Base-by-base conservation (phyloP, 2,113 vertebrate genomes). In the Desmodus rotundus region DNA sequence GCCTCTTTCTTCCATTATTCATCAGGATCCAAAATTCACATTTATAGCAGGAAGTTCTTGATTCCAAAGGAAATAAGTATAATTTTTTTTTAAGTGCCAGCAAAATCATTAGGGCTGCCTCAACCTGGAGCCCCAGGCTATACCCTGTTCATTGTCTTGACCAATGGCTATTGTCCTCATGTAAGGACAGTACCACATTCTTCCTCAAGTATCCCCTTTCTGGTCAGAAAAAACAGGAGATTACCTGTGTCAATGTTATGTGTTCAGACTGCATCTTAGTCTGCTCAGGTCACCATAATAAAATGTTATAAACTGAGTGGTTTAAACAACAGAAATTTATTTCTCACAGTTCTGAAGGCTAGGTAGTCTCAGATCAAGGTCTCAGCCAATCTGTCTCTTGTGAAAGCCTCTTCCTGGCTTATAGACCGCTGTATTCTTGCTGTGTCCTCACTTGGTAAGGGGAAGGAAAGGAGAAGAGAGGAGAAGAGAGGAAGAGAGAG, bases 361-460 rank as follows among this genome's bases (percentile, higher is more conserved):
- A 63, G 28, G 61, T 13, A 74, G 38, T 33, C 31, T 16, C 36
- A 68, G 33, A 47, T 84, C 47, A 68, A 38, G 58, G 24, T 84
- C 36, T 7, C 7, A 24, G 33, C 33, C 47, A 45, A 9, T 84
- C 38, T 77, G 33, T 14, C 50, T 77, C 47, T 94, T 68, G 33
- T 26, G 19, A 26, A 17, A 26, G 5, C 3, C 56, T 56, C 24
- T 56, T 67, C 41, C 58, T 54, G 22, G 5, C 36, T 45, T 31
- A 47, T 12, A 38, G 56, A 68, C 0, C 14, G 38, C 56, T 67
- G 20, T 41, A 15, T 43, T 43, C 85, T 65, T 19, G 16, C 43
- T 31, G 4, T 43, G 13, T 54, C 24, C 31, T 65, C 33, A 41
- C 0, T 0, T 36, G 22, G 22, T 0, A 3, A 74, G 5, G 8